Base-by-base conservation (phyloP, 1,140 invertebrate genomes). In the Aphelinus atriplicis region DNA sequence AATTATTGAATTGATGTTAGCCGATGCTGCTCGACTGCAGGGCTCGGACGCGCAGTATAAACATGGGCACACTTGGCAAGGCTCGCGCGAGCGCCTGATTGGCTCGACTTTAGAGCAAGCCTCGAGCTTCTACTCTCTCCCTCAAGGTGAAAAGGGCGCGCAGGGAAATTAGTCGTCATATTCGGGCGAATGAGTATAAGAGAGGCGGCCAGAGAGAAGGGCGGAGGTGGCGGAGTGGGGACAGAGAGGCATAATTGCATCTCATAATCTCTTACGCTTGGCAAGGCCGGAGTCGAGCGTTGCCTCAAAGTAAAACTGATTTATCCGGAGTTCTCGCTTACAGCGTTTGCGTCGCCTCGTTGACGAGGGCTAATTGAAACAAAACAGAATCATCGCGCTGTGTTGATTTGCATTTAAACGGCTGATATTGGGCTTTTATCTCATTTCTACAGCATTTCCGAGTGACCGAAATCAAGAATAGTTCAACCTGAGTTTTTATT, bases 211-310 rank as follows among this genome's bases (percentile, higher is more conserved):
- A 26, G 26, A 26, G 26, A 26, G 26, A 26, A 26, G 26, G 26
- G 26, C 26, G 26, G 26, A 26, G 26, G 26, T 26, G 26, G 26
- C 0, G 26, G 26, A 47, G 63, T 10, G 63, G 7, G 48, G 50
- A n/a, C 55, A 26, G 26, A 26, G 60, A 7, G n/a, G 6, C 42
- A 50, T 71, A 71, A 71, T 71, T 71, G 47, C 50, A 55, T 61
- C 50, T 71, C 42, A 55, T 62, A 71, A 62, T 71, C 26, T 53
- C 50, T 70, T 70, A 53, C 57, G 48, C 47, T 61, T 7, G 42
- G 50, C 42, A 67, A 67, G 53, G 47, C 10, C 64, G 45, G 57
- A 56, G 9, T 26, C 26, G 26, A 26, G 26, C 50, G 55, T 45
- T 2, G 26, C 5, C 45, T 68, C 53, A 57, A 68, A 47, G 53